Base-by-base conservation (phyloP, 2,797 vertebrate genomes). In the Sebastolobus alascanus region DNA sequence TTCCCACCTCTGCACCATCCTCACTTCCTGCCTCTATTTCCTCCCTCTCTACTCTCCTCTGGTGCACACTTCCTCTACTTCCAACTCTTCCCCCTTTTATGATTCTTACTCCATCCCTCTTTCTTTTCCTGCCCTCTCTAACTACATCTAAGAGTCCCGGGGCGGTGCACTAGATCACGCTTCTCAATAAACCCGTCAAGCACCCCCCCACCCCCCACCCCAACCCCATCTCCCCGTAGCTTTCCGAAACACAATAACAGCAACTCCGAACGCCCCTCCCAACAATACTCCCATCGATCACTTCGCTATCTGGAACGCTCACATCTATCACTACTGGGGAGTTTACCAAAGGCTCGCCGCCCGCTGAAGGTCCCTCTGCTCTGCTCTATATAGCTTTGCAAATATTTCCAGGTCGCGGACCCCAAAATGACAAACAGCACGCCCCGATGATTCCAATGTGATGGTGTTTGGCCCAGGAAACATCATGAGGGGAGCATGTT, bases 121-220 rank as follows among this genome's bases (percentile, higher is more conserved):
- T 69, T 83, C 63, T 63, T 67, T 76, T n/a, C 27, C 77, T 80
- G 76, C 77, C 87, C 88, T 93, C 92, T 84, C 91, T 93, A 95
- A 95, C 93, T 89, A 90, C 90, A 92, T 94, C 93, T 84, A 80
- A 81, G 88, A 88, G 91, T 94, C 94, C 93, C 84, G 84, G 81
- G 94, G 94, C 92, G 71, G 73, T 83, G 90, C 94, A 94, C 89
- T 94, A 95, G 69, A 96, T 96, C 95, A 95, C 87, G 88, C 79
- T 77, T 92, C 92, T 93, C 93, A 96, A 96, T 96, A 96, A 95
- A 95, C 91, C 93, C 90, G 93, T 95, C 93, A 94, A 90, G 71
- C 72, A 35, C 77, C 43, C 81, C 83, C 22, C 80, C 20, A 22
- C 75, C 40, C 8, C 46, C 50, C 50, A 12, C 12, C 55, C 18